Conservation (phyloP, 2,888 invertebrate species). For the Stenolophus ochropezus region DNA sequence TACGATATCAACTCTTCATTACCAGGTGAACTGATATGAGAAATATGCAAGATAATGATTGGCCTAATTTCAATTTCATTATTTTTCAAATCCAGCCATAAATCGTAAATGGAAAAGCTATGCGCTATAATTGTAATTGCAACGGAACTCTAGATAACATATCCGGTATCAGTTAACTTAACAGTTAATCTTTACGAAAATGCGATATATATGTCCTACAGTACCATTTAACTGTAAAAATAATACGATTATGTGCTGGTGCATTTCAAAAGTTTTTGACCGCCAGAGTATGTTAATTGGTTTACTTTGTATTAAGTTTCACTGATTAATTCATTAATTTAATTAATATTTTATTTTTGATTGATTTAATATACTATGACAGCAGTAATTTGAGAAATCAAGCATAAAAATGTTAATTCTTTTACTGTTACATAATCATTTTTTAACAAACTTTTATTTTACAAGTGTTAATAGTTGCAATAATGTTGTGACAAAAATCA, state of each 20-base stretch:
- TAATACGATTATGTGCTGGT: neutral
- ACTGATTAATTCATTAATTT: neutral
- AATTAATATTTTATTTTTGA: neutral
- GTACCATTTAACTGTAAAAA: constrained; percentile 10
- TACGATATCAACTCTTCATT: constrained; percentile 32
- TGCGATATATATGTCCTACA: neutral
- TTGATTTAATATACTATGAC: neutral
- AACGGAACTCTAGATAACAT: constrained; percentile 52
- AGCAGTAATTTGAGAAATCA: constrained; percentile 17
- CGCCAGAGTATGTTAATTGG: neutral
- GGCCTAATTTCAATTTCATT: neutral
- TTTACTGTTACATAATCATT: neutral
- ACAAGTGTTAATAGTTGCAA: no score
- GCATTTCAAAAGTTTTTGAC: neutral
- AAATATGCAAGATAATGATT: constrained; percentile 12
- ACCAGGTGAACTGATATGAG: constrained; percentile 14
- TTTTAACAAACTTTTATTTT: neutral
- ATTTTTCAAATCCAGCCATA: neutral
- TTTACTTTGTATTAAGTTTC: neutral
- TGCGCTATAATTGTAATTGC: constrained; percentile 1
- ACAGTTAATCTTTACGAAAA: constrained; percentile 49
- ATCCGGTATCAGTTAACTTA: constrained; percentile 34
- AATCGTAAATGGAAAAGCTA: neutral
- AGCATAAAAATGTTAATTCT: neutral
- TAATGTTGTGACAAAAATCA: no score